Evolutionary conservation across 2,113 vertebrate genomes (phyloP), one percentile per base, ranked within the genome.

Genomic region (Xenopus borealis): DNA sequence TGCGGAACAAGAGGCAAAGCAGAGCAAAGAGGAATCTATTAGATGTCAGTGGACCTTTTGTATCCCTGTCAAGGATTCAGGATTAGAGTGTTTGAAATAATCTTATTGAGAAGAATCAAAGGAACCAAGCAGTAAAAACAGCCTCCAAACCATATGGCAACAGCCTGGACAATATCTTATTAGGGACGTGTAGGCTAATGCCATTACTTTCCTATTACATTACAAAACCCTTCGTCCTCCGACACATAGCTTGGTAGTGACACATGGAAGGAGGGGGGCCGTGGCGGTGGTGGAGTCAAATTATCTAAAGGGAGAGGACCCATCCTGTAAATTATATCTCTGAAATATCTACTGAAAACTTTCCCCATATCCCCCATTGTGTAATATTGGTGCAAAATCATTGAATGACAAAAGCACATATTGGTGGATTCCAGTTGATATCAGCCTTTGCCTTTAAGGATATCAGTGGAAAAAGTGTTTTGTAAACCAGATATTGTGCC

Each of bases 21-120:
- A 92, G 91, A 92, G 90, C 90, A 90, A 90, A 91, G 91, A 92
- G 89, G 92, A 90, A 91, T 94, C 92, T 93, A 95, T 92, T 92
- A 92, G 90, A 94, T 94, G 92, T 93, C 93, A 92, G 88, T 82
- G 84, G 87, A 86, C 90, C 91, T 92, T 50, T 92, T 93, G 91
- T 94, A 92, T 92, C 90, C 87, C 91, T 92, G 92, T 94, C 92
- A 94, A 92, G 92, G 90, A 92, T 89, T 91, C 89, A 82, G 91
- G 91, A 94, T 93, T 92, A 93, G 91, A 90, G 90, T 88, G 93
- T 93, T 92, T 92, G 90, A 94, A 94, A 92, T 93, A 93, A 93
- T 94, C 91, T 93, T 92, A 92, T 92, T 93, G 90, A 91, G 88
- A 83, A 82, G 87, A 91, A 91, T 91, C 89, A 89, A 90, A 90